A percentile compares a stretch with the other conserved stretches of the same genome.
Conservation (phyloP, 2,797 vertebrate genomes). For the Taeniopygia guttata region DNA sequence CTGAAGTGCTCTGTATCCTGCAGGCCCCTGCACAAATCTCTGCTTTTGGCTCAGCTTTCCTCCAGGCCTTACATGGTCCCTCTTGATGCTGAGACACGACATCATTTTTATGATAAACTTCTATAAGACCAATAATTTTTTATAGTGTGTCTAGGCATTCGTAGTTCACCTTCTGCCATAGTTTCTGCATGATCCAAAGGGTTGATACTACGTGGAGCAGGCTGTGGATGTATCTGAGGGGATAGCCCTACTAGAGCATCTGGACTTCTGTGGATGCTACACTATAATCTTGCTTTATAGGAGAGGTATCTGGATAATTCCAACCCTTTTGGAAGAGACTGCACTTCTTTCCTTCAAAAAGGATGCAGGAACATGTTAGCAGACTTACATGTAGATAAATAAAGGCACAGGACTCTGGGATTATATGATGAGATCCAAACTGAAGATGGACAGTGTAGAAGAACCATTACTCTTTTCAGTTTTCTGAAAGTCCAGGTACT, state of each 20-base stretch:
- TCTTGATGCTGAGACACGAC: neutral
- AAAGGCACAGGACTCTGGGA: neutral
- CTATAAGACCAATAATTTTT: neutral
- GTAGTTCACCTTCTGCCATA: neutral
- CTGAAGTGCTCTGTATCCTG: neutral
- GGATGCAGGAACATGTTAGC: neutral
- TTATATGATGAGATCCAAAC: neutral
- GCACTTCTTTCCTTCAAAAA: neutral
- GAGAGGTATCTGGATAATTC: neutral
- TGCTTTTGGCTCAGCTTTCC: neutral
- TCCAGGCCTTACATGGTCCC: neutral
- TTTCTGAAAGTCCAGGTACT: neutral
- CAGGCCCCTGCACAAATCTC: neutral
- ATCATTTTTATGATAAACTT: neutral
- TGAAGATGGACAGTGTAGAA: neutral
- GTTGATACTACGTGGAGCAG: accelerated
- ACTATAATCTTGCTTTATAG: neutral
- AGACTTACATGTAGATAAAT: neutral
- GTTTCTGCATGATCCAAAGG: neutral
- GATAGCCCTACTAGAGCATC: neutral
- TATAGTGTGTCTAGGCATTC: neutral
- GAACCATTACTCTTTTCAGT: neutral
- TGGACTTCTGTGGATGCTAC: neutral
- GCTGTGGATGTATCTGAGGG: neutral
- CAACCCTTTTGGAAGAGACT: neutral